These are phyloP conservation scores for Micronycteris hirsuta DNA, from an alignment of 2,113 vertebrate genomes.

Conservation along the genomic window DNA sequence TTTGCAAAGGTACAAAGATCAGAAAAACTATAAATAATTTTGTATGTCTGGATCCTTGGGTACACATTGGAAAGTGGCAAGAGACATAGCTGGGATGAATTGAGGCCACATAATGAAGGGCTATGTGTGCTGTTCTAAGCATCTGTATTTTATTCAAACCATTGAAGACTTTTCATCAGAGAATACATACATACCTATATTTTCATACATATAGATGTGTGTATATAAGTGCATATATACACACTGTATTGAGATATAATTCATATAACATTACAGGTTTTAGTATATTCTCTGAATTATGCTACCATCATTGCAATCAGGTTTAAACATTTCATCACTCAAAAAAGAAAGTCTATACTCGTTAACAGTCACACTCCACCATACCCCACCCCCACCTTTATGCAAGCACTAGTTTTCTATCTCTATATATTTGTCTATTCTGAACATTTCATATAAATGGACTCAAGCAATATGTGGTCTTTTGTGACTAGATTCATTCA, in stretches of 20 bases:
- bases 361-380: neutral
- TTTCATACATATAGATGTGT: neutral
- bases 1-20: neutral
- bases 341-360: neutral
- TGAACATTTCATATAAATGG: neutral
- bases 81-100: neutral
- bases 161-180: neutral
- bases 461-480: neutral
- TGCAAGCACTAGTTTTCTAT: neutral
- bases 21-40: neutral
- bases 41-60: neutral
- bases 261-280: neutral
- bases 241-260: neutral
- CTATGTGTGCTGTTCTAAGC: neutral
- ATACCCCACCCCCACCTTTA: neutral
- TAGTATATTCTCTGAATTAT: neutral
- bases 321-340: neutral
- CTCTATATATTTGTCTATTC: neutral
- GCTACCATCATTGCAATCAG: neutral
- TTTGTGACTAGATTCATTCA: neutral
- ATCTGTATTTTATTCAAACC: neutral
- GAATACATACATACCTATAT: neutral
- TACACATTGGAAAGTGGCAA: neutral
- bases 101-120: neutral
- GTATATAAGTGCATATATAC: neutral